Percentiles rank a stretch among this genome's conserved stretches.
Conservation (phyloP, 2,888 invertebrate genomes). For the Cataglyphis cursor region DNA sequence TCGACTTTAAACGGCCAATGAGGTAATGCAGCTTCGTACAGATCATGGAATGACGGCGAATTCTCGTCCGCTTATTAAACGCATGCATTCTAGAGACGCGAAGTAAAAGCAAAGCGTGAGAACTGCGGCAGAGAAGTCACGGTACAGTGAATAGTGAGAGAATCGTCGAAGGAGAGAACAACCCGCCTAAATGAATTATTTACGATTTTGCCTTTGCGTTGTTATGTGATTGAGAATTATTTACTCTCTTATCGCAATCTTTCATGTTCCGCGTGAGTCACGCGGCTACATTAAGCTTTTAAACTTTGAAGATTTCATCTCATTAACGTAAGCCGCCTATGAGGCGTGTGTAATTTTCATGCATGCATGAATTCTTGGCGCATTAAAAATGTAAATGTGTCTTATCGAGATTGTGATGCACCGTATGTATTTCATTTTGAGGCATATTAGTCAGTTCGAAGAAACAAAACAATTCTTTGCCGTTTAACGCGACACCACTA, state of each 20-base stretch:
- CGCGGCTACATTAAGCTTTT: slow-evolving; percentile 4
- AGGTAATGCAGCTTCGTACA: slow-evolving; percentile 24
- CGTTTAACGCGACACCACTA: slow-evolving; percentile 5
- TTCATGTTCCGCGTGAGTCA: neutral
- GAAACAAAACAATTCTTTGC: slow-evolving; percentile 24
- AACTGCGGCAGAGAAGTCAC: slow-evolving; percentile 64
- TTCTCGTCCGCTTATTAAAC: slow-evolving; percentile 28
- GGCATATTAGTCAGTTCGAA: neutral
- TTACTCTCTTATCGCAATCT: neutral
- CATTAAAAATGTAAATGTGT: neutral
- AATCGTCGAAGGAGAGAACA: slow-evolving; percentile 47
- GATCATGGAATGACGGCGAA: slow-evolving; percentile 4
- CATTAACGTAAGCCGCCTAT: neutral
- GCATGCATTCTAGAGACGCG: slow-evolving; percentile 7
- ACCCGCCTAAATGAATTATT: slow-evolving; percentile 39
- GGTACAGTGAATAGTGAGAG: slow-evolving; percentile 69
- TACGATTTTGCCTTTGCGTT: neutral
- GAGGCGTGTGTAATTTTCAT: neutral
- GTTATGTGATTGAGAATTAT: slow-evolving; percentile 10
- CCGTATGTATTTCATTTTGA: neutral
- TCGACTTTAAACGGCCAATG: slow-evolving; percentile 22
- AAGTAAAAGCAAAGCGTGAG: slow-evolving; percentile 70
- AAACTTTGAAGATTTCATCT: neutral
- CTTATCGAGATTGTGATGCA: slow-evolving; percentile 1
- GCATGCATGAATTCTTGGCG: neutral